Base-by-base conservation (phyloP, 2,113 vertebrate genomes). In the Saguinus imperator region DNA sequence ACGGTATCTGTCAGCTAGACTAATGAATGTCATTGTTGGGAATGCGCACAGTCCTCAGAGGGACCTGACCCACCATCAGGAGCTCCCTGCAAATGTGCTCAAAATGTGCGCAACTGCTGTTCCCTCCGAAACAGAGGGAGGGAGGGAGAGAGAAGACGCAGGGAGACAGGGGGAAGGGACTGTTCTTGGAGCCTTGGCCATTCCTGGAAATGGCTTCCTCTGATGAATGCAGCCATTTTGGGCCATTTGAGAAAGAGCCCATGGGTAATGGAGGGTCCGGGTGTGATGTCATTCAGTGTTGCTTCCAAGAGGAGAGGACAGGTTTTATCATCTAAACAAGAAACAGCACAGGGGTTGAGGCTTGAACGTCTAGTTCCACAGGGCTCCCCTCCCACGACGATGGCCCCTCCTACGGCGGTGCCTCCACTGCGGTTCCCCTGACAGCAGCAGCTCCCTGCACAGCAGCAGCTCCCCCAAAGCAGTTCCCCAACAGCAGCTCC, bases 1-100 rank as follows among this genome's bases (percentile, higher is more conserved):
- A 73, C 83, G 94, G 98, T 93, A 92, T 97, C 95, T 98, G 98
- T 98, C 98, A 95, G 95, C 52, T 25, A 96, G 97, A 96, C 94
- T 96, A 98, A 98, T 97, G 97, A 96, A 97, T 68, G 72, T 68
- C 48, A 48, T 97, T 94, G 87, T 23, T 50, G 66, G 85, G 91
- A 96, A 75, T 16, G n/a, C 18, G 2, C 13, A 2, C 5, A 55
- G 97, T 94, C 40, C 76, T 94, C 72, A 5, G 23, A 89, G 55
- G 12, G 96, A 55, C 89, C 93, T 8, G 3, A 32, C 16, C 12
- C 58, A 68, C 43, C 89, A 4, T 82, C 76, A 81, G 70, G 81
- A 93, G 12, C 17, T 93, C 84, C 80, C 48, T 21, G 0, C 25
- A 10, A 83, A 86, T 58, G 64, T 0, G 0, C 61, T 64, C 25